These are phyloP conservation scores for Sesia apiformis DNA, from an alignment of 2,888 invertebrate genomes.

Conservation along the genomic window DNA sequence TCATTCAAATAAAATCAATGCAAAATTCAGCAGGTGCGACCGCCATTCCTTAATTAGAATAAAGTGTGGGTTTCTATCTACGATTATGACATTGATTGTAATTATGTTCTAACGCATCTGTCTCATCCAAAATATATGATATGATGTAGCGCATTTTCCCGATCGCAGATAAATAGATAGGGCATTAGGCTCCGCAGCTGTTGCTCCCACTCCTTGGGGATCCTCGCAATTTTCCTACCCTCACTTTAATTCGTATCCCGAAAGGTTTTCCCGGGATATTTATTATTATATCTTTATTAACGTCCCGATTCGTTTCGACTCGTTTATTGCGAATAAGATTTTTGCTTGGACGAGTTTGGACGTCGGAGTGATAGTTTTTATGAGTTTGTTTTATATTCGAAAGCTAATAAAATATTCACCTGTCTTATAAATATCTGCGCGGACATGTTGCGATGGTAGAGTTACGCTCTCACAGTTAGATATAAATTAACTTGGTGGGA, in stretches of 20 bases:
- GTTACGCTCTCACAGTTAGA: constrained; percentile 22
- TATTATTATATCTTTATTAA: constrained; percentile 74
- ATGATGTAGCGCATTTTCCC: constrained; percentile 28
- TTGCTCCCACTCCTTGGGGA: constrained; percentile 61
- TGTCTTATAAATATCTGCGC: constrained; percentile 43
- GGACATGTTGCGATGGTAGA: constrained; percentile 38
- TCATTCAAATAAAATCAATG: too few species aligned
- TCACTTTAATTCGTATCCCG: constrained; percentile 67
- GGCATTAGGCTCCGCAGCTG: constrained; percentile 67
- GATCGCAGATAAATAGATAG: constrained; percentile 67
- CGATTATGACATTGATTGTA: neutral
- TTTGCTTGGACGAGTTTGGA: constrained; percentile 31
- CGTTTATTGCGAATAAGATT: constrained; percentile 58
- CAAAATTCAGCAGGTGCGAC: too few species aligned
- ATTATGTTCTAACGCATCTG: neutral
- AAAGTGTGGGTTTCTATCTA: too few species aligned
- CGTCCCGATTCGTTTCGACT: constrained; percentile 45
- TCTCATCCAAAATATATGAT: neutral
- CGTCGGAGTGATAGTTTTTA: constrained; percentile 43
- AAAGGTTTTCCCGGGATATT: constrained; percentile 66
- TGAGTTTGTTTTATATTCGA: constrained; percentile 38
- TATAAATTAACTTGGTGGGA: constrained; percentile 34
- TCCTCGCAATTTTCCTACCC: constrained; percentile 69
- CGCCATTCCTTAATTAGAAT: too few species aligned
- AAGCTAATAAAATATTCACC: constrained; percentile 50